A percentile compares a stretch with the other conserved stretches of the same genome.
phyloP scores from a whole-genome alignment of 2,113 vertebrate species.

The Odobenus rosmarus region DNA sequence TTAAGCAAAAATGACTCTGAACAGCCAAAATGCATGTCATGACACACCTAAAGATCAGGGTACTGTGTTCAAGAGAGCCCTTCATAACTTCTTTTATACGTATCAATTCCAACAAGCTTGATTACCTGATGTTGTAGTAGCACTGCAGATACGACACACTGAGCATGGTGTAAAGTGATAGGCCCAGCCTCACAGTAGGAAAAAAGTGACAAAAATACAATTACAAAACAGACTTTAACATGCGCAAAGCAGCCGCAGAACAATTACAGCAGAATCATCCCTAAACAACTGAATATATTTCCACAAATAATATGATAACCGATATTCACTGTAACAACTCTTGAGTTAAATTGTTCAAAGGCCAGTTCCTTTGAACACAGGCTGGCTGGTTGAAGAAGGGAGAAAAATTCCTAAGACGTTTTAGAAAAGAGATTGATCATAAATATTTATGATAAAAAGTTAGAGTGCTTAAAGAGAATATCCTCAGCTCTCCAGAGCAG shows the following conservation, averaged over 20 bases:
- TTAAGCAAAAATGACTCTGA: not conserved
- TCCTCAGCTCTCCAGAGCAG: conserved; percentile 10
- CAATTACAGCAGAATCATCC: not conserved
- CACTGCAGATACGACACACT: not conserved
- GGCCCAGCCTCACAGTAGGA: not conserved
- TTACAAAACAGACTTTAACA: not conserved
- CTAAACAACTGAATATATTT: not conserved
- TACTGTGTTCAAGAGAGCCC: not conserved
- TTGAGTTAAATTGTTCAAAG: not conserved
- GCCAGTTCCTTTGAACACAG: not conserved
- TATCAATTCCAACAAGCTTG: not conserved
- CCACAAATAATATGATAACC: not conserved
- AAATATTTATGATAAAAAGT: conserved; percentile 30
- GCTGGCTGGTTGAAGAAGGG: not conserved
- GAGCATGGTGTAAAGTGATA: not conserved
- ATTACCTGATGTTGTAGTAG: not conserved
- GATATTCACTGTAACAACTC: not conserved
- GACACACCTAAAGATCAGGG: not conserved
- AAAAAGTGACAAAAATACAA: not conserved
- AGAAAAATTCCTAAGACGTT: not conserved
- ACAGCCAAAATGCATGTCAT: not conserved
- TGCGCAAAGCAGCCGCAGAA: not conserved
- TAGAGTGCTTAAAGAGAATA: not conserved
- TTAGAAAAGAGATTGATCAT: not conserved
- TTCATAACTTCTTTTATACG: not conserved